These are phyloP conservation scores for Silurus meridionalis DNA, from an alignment of 2,113 vertebrate species.

Conservation along the genomic window DNA sequence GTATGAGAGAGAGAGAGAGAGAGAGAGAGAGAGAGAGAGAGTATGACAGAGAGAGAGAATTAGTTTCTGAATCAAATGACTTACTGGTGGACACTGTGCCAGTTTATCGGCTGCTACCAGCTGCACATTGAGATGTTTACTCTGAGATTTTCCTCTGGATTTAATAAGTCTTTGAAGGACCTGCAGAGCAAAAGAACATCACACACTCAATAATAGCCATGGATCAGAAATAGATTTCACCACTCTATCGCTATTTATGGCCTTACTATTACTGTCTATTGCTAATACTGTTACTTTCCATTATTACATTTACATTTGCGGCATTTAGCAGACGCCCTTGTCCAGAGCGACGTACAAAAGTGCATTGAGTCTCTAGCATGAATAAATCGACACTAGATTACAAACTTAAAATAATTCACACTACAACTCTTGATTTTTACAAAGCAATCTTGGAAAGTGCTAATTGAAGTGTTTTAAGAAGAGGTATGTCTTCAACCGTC, in stretches of 20 bases:
- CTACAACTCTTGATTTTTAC: no score
- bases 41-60: background rate
- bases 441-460: no score
- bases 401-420: no score
- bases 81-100: conserved; percentile 91
- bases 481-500: no score
- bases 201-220: background rate
- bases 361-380: no score
- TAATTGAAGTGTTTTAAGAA: no score
- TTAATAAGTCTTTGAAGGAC: conserved; percentile 94
- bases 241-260: background rate
- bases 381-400: no score
- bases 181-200: conserved; percentile 62
- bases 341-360: no score
- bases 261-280: background rate
- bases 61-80: conserved; percentile 48
- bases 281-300: no score
- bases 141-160: conserved; percentile 94
- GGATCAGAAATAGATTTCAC: background rate
- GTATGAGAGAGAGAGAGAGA: no score
- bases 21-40: background rate
- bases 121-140: conserved; percentile 97
- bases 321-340: no score
- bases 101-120: conserved; percentile 96
- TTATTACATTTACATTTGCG: no score